phyloP scores from a whole-genome alignment of 1,140 invertebrate genomes.

The Pseudomyrmex dendroicus region DNA sequence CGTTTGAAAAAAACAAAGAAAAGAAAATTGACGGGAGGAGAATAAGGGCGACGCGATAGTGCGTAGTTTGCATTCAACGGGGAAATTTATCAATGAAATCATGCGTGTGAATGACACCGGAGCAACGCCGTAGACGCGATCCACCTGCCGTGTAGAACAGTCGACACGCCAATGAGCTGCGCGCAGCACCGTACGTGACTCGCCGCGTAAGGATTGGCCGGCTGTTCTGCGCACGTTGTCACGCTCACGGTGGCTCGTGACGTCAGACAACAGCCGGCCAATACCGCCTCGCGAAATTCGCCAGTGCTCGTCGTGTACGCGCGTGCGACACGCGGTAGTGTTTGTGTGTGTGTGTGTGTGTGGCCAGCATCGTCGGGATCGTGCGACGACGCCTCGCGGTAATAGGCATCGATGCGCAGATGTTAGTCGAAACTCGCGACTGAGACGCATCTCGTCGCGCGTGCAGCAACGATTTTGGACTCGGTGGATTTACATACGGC shows the following conservation, averaged over 20 bases:
- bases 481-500: background rate
- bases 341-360: slow-evolving; percentile 9
- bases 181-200: slow-evolving; percentile 4
- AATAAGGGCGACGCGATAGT: background rate
- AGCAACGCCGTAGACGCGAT: slow-evolving; percentile 1
- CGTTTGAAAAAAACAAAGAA: too few relatives aligned
- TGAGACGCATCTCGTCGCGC: slow-evolving; percentile 13
- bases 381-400: slow-evolving; percentile 37
- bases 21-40: background rate
- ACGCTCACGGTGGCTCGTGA: slow-evolving; percentile 25
- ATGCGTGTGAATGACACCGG: slow-evolving; percentile 30
- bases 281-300: slow-evolving; percentile 24
- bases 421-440: slow-evolving; percentile 21
- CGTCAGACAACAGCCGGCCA: slow-evolving; percentile 58
- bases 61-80: background rate
- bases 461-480: background rate
- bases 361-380: slow-evolving; percentile 21
- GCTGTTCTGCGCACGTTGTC: slow-evolving; percentile 51
- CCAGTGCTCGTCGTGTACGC: slow-evolving; percentile 50
- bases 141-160: slow-evolving; percentile 55
- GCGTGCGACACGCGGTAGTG: slow-evolving; percentile 7
- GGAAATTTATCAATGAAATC: slow-evolving; percentile 44
- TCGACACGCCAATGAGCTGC: slow-evolving; percentile 28
- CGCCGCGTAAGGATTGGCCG: slow-evolving; percentile 39
- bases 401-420: slow-evolving; percentile 9